Conservation (phyloP, 1,140 invertebrate species). For the Pseudachorutes palmiensis region DNA sequence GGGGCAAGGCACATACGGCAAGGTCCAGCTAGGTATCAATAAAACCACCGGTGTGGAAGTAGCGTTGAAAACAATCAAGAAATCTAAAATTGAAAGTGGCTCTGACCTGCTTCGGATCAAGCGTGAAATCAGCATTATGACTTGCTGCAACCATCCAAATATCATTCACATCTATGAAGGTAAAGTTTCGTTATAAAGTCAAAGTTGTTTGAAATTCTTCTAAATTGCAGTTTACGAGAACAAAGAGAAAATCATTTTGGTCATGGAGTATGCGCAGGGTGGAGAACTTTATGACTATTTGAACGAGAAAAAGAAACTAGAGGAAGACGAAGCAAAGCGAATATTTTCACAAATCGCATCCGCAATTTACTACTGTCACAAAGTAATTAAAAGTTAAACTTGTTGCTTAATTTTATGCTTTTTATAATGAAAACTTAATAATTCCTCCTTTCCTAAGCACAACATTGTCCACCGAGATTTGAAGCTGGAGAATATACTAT, state of each 20-base stretch:
- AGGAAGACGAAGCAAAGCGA: conserved; percentile 84
- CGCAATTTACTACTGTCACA: conserved; percentile 97
- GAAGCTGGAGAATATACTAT: conserved; percentile 96
- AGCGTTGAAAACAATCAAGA: conserved; percentile 98
- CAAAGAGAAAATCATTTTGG: conserved; percentile 95
- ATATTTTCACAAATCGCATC: conserved; percentile 97
- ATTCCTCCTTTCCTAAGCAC: conserved; percentile 49
- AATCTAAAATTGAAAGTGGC: conserved; percentile 96
- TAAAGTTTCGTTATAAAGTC: conserved; percentile 43
- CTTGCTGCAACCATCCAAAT: conserved; percentile 92
- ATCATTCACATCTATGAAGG: conserved; percentile 99
- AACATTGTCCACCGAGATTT: conserved; percentile 96
- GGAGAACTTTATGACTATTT: conserved; percentile 98
- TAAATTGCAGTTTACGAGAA: conserved; percentile 99
- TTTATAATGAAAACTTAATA: not conserved
- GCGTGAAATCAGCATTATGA: conserved; percentile 98
- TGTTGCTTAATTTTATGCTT: not conserved
- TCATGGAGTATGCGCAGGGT: conserved; percentile 98
- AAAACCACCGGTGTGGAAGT: conserved; percentile 90
- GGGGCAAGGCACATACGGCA: conserved; percentile 98
- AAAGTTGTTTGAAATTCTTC: conserved; percentile 11
- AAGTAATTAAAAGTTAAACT: conserved; percentile 47
- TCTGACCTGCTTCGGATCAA: conserved; percentile 90
- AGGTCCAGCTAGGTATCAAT: conserved; percentile 92
- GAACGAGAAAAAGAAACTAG: conserved; percentile 75